phyloP scores from a whole-genome alignment of 1,140 invertebrate species.

The Eueides isabella region DNA sequence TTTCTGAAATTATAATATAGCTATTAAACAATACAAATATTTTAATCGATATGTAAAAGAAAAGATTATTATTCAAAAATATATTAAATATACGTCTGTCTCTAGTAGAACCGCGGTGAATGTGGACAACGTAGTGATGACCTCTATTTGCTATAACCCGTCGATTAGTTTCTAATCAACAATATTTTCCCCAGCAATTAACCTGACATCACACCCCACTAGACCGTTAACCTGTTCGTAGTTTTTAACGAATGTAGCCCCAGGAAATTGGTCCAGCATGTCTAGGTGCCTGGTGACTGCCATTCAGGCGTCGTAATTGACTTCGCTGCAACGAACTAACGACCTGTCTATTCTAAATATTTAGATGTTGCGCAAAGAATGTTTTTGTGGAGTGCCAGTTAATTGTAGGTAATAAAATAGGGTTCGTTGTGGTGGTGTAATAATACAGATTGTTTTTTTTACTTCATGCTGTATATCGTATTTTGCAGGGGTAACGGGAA shows the following conservation, averaged over 20 bases:
- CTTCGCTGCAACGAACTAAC: constrained; percentile 18
- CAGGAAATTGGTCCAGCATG: constrained; percentile 27
- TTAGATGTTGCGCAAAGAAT: constrained; percentile 14
- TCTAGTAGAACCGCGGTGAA: too few relatives aligned
- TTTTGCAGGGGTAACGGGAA: too few relatives aligned
- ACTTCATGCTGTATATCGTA: too few relatives aligned
- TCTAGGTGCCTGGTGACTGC: constrained; percentile 20
- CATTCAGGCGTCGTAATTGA: constrained; percentile 28
- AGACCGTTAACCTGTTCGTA: constrained; percentile 8
- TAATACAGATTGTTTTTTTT: too few relatives aligned
- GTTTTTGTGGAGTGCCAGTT: not conserved
- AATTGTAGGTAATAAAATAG: constrained; percentile 16
- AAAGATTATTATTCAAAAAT: too few relatives aligned
- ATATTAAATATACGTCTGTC: too few relatives aligned
- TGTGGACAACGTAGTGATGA: too few relatives aligned
- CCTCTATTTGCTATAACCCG: too few relatives aligned
- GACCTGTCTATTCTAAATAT: constrained; percentile 22
- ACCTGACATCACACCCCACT: not conserved
- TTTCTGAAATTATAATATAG: too few relatives aligned
- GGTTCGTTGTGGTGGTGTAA: not conserved
- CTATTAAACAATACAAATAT: too few relatives aligned
- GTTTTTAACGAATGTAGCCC: constrained; percentile 29
- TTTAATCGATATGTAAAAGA: too few relatives aligned
- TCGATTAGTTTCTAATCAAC: too few relatives aligned
- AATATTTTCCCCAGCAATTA: not conserved